Evolutionary conservation across 2,797 vertebrate genomes (phyloP), one percentile per base, ranked within the genome.

Genomic region (Pagetopsis macropterus): DNA sequence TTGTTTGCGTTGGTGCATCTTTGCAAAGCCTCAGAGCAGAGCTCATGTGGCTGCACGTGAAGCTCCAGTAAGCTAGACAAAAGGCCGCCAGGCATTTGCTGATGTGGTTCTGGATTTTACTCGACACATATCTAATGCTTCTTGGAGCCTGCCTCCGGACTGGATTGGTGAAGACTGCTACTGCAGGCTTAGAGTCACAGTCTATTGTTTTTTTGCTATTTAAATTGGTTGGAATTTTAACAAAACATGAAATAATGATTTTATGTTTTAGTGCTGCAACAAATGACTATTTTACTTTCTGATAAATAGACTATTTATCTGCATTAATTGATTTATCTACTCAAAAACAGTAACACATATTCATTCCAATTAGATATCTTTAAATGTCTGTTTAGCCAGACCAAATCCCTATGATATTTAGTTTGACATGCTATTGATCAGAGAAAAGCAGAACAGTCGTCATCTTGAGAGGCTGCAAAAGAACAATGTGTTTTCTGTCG

Each of bases 81-180:
- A 15, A 55, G n/a, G 5, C 16, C 58, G 37, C 43, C 48, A 54
- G 44, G 10, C 19, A 0, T 44, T 31, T 59, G 23, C 33, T 50
- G 52, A 51, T 15, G 44, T 2, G 16, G 16, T 59, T 71, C 58
- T 74, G 56, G 60, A 46, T 62, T 60, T 57, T 19, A 48, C 40
- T 50, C 16, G 1, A 3, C 7, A 46, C 48, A 56, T 58, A 10
- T 23, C 31, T 21, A 33, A 14, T 43, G 8, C 17, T 11, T 31
- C 17, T 57, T 43, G 21, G 15, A 62, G 7, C 40, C 4, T 9
- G 14, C 17, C 46, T 41, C 21, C 9, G 57, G 5, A 44, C 54
- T 74, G n/a, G 57, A 51, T 44, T 51, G 16, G 41, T 9, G 12
- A 62, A 27, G 4, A 19, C 17, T 72, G 55, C 33, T 61, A 55